phyloP scores from a whole-genome alignment of 2,797 vertebrate species.

The Leucoraja ocellata region DNA sequence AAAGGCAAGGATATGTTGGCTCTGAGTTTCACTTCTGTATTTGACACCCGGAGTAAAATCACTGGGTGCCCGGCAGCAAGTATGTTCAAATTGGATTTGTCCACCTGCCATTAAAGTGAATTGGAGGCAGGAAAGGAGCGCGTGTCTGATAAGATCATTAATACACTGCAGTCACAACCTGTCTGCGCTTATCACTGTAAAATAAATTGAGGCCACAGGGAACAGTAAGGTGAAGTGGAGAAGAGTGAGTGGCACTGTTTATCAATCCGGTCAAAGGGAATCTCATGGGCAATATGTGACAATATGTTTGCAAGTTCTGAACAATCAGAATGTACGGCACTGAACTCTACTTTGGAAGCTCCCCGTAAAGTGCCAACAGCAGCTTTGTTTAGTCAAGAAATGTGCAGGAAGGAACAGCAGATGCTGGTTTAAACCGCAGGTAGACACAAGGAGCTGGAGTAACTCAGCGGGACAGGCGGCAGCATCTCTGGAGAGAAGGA shows the following conservation, averaged over 20 bases:
- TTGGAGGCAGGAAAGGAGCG: neutral
- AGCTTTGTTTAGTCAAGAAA: neutral
- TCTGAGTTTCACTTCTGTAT: neutral
- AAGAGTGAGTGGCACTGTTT: neutral
- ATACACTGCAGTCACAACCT: neutral
- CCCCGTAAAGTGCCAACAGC: neutral
- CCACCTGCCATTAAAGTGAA: slow-evolving; percentile 1
- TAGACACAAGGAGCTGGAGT: too few relatives aligned
- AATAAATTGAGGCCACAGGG: slow-evolving; percentile 9
- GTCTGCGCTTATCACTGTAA: neutral
- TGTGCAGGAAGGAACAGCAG: too few relatives aligned
- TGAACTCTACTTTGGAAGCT: neutral
- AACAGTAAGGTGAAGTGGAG: neutral
- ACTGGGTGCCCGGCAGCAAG: neutral
- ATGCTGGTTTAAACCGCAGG: too few relatives aligned
- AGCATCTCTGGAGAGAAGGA: too few relatives aligned
- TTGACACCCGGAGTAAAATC: neutral
- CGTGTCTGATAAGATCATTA: neutral
- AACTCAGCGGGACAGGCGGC: too few relatives aligned
- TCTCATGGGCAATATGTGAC: neutral
- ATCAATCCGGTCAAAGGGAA: neutral
- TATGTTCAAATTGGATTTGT: neutral
- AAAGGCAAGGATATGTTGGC: neutral
- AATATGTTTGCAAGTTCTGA: neutral
- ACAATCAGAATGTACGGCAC: neutral